phyloP scores from a whole-genome alignment of 2,888 invertebrate species.

The Tenthredo notha region DNA sequence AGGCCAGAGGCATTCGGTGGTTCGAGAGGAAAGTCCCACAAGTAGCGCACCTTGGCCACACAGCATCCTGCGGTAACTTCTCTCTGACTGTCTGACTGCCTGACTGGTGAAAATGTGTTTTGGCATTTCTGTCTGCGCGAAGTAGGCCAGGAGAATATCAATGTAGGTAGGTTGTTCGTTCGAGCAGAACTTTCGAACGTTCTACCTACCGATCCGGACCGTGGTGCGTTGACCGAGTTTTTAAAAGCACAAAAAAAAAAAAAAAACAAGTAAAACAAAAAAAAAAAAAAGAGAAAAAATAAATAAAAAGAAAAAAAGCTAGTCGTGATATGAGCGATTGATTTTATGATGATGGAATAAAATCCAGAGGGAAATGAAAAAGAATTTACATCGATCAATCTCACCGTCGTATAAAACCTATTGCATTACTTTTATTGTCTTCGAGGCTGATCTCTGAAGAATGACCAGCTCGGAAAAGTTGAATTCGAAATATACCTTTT shows the following conservation, averaged over 20 bases:
- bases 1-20: conserved; percentile 44
- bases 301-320: background rate
- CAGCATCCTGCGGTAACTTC: conserved; percentile 40
- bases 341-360: background rate
- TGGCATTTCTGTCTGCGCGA: conserved; percentile 33
- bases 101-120: conserved; percentile 41
- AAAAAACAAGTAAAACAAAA: too few species aligned
- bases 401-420: background rate
- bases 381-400: background rate
- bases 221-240: conserved; percentile 27
- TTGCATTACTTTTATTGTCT: background rate
- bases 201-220: background rate
- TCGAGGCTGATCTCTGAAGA: background rate
- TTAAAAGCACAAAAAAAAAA: background rate
- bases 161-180: conserved; percentile 27
- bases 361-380: background rate
- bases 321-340: background rate
- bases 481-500: background rate
- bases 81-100: conserved; percentile 34
- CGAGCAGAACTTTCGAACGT: conserved; percentile 21
- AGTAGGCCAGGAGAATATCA: conserved; percentile 32
- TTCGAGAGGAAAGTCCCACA: conserved; percentile 33
- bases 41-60: conserved; percentile 30
- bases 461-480: background rate
- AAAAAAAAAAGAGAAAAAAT: background rate